Percentiles rank a stretch among this genome's conserved stretches.
phyloP scores from a whole-genome alignment of 2,888 invertebrate species.

The Hydrotaea diabolus region DNA sequence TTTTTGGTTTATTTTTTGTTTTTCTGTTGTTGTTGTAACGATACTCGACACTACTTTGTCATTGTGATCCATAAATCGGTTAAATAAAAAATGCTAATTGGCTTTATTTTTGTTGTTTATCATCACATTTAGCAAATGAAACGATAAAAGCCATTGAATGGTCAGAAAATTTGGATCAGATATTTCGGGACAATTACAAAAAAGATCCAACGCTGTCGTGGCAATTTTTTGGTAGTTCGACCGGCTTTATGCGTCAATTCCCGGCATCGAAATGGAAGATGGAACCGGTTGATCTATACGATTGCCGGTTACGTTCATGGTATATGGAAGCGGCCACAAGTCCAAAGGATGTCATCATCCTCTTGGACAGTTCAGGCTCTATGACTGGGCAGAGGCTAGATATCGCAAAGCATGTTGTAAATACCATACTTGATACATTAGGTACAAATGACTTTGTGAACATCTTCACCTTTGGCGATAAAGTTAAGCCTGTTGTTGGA shows the following conservation, averaged over 20 bases:
- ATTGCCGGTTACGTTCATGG: constrained; percentile 97
- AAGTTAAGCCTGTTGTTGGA: constrained; percentile 89
- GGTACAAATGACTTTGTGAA: constrained; percentile 99
- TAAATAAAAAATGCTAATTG: constrained; percentile 36
- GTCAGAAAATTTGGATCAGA: constrained; percentile 95
- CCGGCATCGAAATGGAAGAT: constrained; percentile 93
- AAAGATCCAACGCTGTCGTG: constrained; percentile 94
- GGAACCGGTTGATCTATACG: constrained; percentile 94
- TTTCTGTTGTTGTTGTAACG: constrained; percentile 27
- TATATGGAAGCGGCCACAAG: constrained; percentile 98
- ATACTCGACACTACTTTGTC: neutral
- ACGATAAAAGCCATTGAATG: constrained; percentile 96
- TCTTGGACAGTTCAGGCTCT: constrained; percentile 94
- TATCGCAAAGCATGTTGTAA: constrained; percentile 93
- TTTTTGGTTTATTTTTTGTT: constrained; percentile 43
- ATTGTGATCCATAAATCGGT: neutral
- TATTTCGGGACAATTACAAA: constrained; percentile 92
- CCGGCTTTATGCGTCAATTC: constrained; percentile 98
- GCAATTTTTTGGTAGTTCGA: constrained; percentile 99
- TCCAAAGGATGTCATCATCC: constrained; percentile 94
- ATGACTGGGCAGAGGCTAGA: constrained; percentile 94
- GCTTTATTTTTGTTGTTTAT: constrained; percentile 30
- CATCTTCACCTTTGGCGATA: constrained; percentile 94
- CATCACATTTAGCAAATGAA: constrained; percentile 84
- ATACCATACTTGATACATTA: constrained; percentile 95